Evolutionary conservation across 1,140 invertebrate species (phyloP).

Genomic region (Centruroides vittatus): DNA sequence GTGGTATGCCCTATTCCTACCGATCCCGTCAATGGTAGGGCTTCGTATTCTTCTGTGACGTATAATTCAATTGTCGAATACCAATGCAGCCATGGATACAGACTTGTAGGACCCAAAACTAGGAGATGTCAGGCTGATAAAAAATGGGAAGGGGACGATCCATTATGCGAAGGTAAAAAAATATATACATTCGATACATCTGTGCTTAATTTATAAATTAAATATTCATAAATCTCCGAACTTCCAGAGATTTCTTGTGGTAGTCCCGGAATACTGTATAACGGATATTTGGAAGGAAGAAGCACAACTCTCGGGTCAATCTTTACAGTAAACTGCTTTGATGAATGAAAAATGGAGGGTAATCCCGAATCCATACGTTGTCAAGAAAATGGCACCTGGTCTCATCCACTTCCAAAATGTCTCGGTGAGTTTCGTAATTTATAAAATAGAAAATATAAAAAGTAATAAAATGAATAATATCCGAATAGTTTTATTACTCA

Average conservation of each 20-base stretch:
- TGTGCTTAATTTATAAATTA: neutral
- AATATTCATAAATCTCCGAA: neutral
- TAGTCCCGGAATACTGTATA: slow-evolving; percentile 71
- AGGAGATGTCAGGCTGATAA: slow-evolving; percentile 72
- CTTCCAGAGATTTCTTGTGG: slow-evolving; percentile 82
- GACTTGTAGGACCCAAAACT: slow-evolving; percentile 69
- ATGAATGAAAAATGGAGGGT: slow-evolving; percentile 80
- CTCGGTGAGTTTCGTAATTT: slow-evolving; percentile 35
- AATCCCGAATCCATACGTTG: slow-evolving; percentile 71
- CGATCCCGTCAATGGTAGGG: slow-evolving; percentile 75
- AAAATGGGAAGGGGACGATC: slow-evolving; percentile 75
- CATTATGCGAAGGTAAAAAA: slow-evolving; percentile 62
- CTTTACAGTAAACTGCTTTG: slow-evolving; percentile 84
- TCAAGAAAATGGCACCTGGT: slow-evolving; percentile 82
- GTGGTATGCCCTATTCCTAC: slow-evolving; percentile 77
- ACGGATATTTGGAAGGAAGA: slow-evolving; percentile 87
- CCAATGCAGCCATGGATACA: slow-evolving; percentile 83
- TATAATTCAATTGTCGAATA: slow-evolving; percentile 89
- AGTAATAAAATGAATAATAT: too few species aligned
- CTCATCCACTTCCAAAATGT: slow-evolving; percentile 78
- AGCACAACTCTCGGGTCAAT: slow-evolving; percentile 78
- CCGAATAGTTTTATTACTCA: too few species aligned
- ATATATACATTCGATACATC: neutral
- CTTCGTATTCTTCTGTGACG: slow-evolving; percentile 77
- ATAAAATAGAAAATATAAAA: too few species aligned